phyloP scores from a whole-genome alignment of 1,140 invertebrate species.

The Microplitis mediator region DNA sequence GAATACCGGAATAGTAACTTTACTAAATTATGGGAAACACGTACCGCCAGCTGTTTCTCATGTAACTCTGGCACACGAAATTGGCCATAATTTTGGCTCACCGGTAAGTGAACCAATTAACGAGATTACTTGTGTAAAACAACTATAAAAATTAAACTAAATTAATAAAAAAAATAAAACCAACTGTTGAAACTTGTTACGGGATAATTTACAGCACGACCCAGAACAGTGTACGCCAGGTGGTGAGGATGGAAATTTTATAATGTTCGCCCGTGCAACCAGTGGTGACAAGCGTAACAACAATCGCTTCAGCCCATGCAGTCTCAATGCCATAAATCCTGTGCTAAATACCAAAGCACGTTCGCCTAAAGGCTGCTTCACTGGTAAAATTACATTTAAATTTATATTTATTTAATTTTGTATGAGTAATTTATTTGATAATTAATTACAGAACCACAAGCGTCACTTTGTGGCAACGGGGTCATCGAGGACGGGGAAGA shows the following conservation, averaged over 20 bases:
- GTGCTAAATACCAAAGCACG: slow-evolving; percentile 92
- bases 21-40: slow-evolving; percentile 98
- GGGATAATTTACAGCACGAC: slow-evolving; percentile 78
- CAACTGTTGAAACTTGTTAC: neutral
- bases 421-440: neutral
- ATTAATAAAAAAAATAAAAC: neutral
- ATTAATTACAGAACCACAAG: slow-evolving; percentile 75
- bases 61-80: slow-evolving; percentile 98
- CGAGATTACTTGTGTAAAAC: neutral
- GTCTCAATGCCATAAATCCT: slow-evolving; percentile 91
- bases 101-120: slow-evolving; percentile 70
- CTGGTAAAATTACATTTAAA: slow-evolving; percentile 67
- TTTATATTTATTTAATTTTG: neutral
- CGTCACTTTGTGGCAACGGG: slow-evolving; percentile 94
- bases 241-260: slow-evolving; percentile 95
- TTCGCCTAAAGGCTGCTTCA: slow-evolving; percentile 89
- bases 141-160: slow-evolving; percentile 4
- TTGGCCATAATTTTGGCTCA: slow-evolving; percentile 99
- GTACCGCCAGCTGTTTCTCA: slow-evolving; percentile 98
- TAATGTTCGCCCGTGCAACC: slow-evolving; percentile 96
- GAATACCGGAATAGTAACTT: slow-evolving; percentile 97
- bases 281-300: slow-evolving; percentile 97
- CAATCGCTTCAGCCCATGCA: slow-evolving; percentile 92
- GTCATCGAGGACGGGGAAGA: slow-evolving; percentile 95
- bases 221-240: slow-evolving; percentile 90